A percentile compares a stretch with the other conserved stretches of the same genome.
Evolutionary conservation across 2,113 vertebrate genomes (phyloP).

Genomic region (Peromyscus polionotus): DNA sequence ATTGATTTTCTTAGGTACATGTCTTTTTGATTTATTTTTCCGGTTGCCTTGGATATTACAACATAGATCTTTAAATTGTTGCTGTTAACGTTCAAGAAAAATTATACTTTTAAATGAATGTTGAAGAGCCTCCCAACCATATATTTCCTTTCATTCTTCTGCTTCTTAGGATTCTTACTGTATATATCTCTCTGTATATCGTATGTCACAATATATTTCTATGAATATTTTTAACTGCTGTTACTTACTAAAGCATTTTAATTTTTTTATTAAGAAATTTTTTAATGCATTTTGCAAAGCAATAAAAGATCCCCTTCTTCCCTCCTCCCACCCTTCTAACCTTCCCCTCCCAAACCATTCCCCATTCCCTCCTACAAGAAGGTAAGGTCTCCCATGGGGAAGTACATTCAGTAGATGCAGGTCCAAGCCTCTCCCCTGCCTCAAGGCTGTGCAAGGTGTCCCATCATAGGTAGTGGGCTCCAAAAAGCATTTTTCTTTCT

Average conservation of each 20-base stretch:
- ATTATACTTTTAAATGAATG: constrained; percentile 32
- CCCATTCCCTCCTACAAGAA: too few species aligned
- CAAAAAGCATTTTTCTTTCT: too few species aligned
- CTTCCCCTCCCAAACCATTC: too few species aligned
- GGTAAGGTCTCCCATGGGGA: too few species aligned
- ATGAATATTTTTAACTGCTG: constrained; percentile 25
- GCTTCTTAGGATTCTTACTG: not conserved
- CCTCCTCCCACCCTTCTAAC: too few species aligned
- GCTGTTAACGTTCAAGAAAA: constrained; percentile 48
- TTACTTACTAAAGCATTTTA: not conserved
- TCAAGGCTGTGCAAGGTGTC: too few species aligned
- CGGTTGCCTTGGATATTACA: constrained; percentile 29
- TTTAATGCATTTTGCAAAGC: too few species aligned
- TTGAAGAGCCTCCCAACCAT: not conserved
- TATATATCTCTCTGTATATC: not conserved
- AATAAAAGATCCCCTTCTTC: too few species aligned
- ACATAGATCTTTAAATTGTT: constrained; percentile 55
- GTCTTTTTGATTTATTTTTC: constrained; percentile 63
- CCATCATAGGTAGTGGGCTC: too few species aligned
- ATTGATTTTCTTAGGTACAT: constrained; percentile 51
- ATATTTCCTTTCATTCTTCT: not conserved
- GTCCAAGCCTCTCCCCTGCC: too few species aligned
- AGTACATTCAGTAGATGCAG: too few species aligned
- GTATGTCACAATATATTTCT: not conserved
- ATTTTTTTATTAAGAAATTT: not conserved